A percentile compares a stretch with the other conserved stretches of the same genome.
Evolutionary conservation across 1,140 invertebrate genomes (phyloP).

Genomic region (Polyergus mexicanus): DNA sequence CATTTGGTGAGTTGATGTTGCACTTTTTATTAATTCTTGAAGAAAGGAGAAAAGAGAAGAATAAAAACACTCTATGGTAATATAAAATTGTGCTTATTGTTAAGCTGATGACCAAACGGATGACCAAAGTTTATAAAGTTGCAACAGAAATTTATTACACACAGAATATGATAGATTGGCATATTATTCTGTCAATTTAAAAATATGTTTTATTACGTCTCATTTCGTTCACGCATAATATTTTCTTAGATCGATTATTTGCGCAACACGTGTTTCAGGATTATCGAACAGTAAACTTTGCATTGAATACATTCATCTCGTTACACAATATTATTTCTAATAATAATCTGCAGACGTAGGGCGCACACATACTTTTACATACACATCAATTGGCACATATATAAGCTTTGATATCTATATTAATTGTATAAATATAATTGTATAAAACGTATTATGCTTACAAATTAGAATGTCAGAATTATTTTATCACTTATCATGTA

Average conservation of each 20-base stretch:
- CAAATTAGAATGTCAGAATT: neutral
- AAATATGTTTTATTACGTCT: neutral
- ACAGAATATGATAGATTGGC: neutral
- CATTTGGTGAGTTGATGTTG: neutral
- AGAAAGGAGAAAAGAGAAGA: too few species aligned
- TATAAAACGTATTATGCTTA: conserved; percentile 1
- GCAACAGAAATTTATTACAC: too few species aligned
- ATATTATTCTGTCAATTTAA: too few species aligned
- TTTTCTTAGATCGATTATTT: neutral
- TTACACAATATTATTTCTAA: conserved; percentile 10
- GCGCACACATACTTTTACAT: neutral
- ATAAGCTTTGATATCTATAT: neutral
- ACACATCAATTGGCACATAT: neutral
- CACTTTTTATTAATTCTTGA: neutral
- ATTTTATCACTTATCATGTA: neutral
- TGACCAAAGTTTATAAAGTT: neutral
- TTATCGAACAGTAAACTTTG: neutral
- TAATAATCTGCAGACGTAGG: neutral
- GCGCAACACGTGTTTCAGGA: neutral
- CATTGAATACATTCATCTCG: neutral
- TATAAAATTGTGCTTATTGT: too few species aligned
- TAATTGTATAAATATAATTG: neutral
- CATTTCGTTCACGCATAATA: neutral
- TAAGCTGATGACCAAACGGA: neutral
- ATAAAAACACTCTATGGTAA: neutral